Evolutionary conservation across 2,113 vertebrate genomes (phyloP).

Genomic region (Calidris pugnax): DNA sequence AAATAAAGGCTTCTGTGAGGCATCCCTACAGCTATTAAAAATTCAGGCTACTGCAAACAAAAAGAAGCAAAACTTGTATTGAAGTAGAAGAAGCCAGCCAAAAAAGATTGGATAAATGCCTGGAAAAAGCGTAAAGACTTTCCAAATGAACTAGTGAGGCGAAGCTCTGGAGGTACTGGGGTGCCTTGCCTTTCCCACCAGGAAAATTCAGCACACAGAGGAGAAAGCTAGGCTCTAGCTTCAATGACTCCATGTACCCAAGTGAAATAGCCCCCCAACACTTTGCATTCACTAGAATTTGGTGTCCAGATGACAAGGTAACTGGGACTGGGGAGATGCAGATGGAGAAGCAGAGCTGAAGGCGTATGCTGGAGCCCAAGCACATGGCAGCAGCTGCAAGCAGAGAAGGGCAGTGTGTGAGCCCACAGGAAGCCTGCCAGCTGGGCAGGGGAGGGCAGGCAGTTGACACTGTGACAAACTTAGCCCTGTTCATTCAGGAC

Average conservation of each 20-base stretch:
- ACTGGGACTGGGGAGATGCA: background rate
- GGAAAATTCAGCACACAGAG: background rate
- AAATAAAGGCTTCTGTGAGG: constrained; percentile 26
- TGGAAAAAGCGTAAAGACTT: constrained; percentile 25
- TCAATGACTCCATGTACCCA: background rate
- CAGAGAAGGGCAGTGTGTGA: background rate
- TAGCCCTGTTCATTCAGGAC: constrained; percentile 16
- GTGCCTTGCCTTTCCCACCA: background rate
- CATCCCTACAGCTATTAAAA: constrained; percentile 1
- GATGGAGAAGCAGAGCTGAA: background rate
- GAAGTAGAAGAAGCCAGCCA: constrained; percentile 18
- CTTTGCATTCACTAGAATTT: background rate
- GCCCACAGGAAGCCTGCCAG: background rate
- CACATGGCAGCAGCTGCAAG: background rate
- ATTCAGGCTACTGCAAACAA: constrained; percentile 44
- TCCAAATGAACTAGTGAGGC: background rate
- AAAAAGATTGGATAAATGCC: constrained; percentile 20
- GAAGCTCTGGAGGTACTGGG: background rate
- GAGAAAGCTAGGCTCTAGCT: background rate
- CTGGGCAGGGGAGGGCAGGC: background rate
- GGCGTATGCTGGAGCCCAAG: background rate
- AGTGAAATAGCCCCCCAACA: background rate
- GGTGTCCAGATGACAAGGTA: background rate
- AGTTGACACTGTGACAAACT: background rate
- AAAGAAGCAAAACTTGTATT: constrained; percentile 24